Percentiles rank a stretch among this genome's conserved stretches.
Evolutionary conservation across 2,888 invertebrate species (phyloP).

Genomic region (Tuta absoluta): DNA sequence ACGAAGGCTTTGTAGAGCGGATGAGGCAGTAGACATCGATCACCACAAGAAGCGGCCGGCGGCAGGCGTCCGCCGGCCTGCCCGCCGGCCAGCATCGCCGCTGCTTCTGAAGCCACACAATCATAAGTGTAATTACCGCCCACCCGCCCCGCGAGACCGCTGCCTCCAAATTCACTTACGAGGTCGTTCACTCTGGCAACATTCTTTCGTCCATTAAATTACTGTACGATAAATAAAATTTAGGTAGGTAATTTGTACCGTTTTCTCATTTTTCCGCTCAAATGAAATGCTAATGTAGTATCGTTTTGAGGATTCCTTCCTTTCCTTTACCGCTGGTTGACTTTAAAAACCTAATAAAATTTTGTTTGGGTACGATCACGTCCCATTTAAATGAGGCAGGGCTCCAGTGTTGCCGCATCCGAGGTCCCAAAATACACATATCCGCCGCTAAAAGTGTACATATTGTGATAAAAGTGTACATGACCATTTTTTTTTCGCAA

Average conservation of each 20-base stretch:
- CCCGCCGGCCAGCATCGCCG: not conserved
- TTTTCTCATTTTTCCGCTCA: not conserved
- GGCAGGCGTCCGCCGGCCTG: not conserved
- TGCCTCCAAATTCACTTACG: slow-evolving; percentile 13
- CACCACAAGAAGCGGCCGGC: slow-evolving; percentile 18
- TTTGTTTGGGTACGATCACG: not conserved
- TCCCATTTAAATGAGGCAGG: slow-evolving; percentile 14
- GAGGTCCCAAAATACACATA: too few species aligned
- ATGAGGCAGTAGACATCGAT: slow-evolving; percentile 20
- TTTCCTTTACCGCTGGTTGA: not conserved
- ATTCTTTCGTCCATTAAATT: not conserved
- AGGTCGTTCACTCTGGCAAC: not conserved
- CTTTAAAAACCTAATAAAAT: not conserved
- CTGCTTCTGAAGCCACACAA: slow-evolving; percentile 18
- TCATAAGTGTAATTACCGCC: slow-evolving; percentile 25
- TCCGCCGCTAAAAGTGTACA: too few species aligned
- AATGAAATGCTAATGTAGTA: not conserved
- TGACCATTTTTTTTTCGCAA: too few species aligned
- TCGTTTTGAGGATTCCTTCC: not conserved
- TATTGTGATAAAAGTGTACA: too few species aligned
- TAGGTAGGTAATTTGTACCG: not conserved
- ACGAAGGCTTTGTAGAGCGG: slow-evolving; percentile 9
- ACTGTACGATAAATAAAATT: not conserved
- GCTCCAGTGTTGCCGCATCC: not conserved
- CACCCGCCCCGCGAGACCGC: slow-evolving; percentile 5